phyloP scores from a whole-genome alignment of 23 tunicate genomes.

The Ciona savignyi region DNA sequence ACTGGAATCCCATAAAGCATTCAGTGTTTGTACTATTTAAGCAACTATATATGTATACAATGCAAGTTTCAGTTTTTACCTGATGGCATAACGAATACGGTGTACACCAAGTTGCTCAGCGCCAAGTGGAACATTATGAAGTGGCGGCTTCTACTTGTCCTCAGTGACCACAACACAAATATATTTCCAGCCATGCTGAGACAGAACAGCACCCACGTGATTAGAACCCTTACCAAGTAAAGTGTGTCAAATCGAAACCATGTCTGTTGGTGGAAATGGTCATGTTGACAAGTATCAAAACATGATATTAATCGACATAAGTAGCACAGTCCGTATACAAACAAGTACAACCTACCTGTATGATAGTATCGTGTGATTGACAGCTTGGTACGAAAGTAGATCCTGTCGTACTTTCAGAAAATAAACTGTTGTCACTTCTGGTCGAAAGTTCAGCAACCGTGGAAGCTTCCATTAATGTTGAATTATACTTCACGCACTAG shows the following conservation, averaged over 20 bases:
- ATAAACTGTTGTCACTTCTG: too few relatives aligned
- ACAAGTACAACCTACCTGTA: neutral
- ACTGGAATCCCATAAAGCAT: too few relatives aligned
- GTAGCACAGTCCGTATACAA: neutral
- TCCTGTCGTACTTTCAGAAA: neutral
- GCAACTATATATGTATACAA: too few relatives aligned
- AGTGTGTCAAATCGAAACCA: slow-evolving; percentile 60
- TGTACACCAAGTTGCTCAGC: slow-evolving; percentile 50
- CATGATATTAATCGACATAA: neutral
- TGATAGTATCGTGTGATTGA: neutral
- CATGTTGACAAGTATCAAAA: neutral
- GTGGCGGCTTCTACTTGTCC: slow-evolving; percentile 25
- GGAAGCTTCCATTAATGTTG: too few relatives aligned
- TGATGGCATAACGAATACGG: slow-evolving; percentile 58
- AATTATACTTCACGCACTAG: too few relatives aligned
- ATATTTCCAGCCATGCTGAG: slow-evolving; percentile 55
- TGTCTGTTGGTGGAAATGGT: slow-evolving; percentile 12
- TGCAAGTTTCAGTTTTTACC: too few relatives aligned
- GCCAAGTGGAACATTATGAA: slow-evolving; percentile 67
- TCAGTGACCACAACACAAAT: slow-evolving; percentile 48
- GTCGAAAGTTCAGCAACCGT: too few relatives aligned
- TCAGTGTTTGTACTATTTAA: too few relatives aligned
- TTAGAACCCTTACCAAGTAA: slow-evolving; percentile 56
- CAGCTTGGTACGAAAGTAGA: neutral
- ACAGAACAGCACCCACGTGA: slow-evolving; percentile 50